Percentiles rank a stretch among this genome's conserved stretches.
Evolutionary conservation across 2,113 vertebrate genomes (phyloP).

Genomic region (Picathartes gymnocephalus): DNA sequence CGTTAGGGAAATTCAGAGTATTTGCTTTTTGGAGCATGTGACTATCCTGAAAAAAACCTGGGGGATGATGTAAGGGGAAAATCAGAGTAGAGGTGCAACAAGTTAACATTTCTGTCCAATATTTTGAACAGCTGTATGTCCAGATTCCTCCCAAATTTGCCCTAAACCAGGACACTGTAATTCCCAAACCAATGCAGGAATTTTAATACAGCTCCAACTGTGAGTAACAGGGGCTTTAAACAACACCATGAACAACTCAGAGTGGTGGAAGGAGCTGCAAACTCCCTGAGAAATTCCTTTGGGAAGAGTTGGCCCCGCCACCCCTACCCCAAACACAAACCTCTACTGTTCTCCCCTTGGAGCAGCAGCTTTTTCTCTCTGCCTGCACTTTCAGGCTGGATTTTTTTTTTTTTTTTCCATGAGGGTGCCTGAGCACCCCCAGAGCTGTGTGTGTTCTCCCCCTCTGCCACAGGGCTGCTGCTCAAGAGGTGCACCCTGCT

Average conservation of each 20-base stretch:
- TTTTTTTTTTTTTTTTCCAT: neutral
- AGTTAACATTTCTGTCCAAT: neutral
- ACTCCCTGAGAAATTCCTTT: neutral
- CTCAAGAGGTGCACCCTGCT: slow-evolving; percentile 89
- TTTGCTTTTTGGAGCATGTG: neutral
- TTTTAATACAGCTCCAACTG: neutral
- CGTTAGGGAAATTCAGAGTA: neutral
- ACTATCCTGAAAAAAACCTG: neutral
- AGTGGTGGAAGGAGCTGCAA: neutral
- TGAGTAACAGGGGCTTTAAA: neutral
- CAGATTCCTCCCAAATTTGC: no score
- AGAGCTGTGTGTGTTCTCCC: fast-evolving
- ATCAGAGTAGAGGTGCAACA: neutral
- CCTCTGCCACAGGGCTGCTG: slow-evolving; percentile 77
- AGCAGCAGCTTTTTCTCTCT: neutral
- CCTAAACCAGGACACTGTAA: no score
- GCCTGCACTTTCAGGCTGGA: neutral
- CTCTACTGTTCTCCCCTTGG: neutral
- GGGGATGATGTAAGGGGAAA: slow-evolving; percentile 9
- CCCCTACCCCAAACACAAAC: neutral
- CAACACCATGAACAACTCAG: neutral
- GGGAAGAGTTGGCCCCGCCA: neutral
- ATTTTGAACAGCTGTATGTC: slow-evolving; percentile 5
- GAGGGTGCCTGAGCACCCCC: neutral
- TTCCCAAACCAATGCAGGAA: neutral